Conservation (phyloP, 2,797 vertebrate species). For the Poeciliopsis paucimaculata region DNA sequence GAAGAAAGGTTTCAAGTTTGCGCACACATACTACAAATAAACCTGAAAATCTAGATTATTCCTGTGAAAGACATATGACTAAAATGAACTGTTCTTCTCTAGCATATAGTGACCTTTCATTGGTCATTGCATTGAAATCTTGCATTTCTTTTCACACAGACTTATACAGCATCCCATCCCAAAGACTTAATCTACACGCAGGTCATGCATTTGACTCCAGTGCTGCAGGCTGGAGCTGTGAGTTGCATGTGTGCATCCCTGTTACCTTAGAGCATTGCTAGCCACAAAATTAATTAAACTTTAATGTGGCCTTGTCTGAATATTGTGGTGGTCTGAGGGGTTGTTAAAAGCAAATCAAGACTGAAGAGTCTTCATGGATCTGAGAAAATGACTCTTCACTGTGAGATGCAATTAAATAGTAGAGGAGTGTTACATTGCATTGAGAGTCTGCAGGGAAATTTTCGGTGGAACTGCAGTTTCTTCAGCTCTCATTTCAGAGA, state of each 20-base stretch:
- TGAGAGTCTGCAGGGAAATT: conserved; percentile 79
- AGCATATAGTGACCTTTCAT: neutral
- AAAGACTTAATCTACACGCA: conserved; percentile 33
- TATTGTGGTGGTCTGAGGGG: conserved; percentile 73
- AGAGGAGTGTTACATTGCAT: conserved; percentile 69
- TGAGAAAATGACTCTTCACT: conserved; percentile 77
- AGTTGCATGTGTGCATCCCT: conserved; percentile 50
- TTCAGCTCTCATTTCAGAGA: conserved; percentile 31
- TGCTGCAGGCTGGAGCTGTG: conserved; percentile 39
- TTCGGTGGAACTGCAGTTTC: conserved; percentile 65
- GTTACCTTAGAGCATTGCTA: conserved; percentile 63
- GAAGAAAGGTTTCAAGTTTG: neutral
- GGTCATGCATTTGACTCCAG: conserved; percentile 69
- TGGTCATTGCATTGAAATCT: conserved; percentile 45
- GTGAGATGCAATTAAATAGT: conserved; percentile 78
- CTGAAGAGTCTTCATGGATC: conserved; percentile 57
- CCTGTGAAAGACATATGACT: neutral
- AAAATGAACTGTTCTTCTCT: neutral
- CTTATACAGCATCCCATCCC: conserved; percentile 18
- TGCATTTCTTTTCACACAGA: conserved; percentile 27
- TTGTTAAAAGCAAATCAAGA: conserved; percentile 78
- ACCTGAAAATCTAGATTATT: neutral
- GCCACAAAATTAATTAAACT: conserved; percentile 82
- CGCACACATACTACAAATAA: neutral
- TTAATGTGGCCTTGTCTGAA: conserved; percentile 77